phyloP scores from a whole-genome alignment of 2,888 invertebrate genomes.

The Tortricodes alternella region DNA sequence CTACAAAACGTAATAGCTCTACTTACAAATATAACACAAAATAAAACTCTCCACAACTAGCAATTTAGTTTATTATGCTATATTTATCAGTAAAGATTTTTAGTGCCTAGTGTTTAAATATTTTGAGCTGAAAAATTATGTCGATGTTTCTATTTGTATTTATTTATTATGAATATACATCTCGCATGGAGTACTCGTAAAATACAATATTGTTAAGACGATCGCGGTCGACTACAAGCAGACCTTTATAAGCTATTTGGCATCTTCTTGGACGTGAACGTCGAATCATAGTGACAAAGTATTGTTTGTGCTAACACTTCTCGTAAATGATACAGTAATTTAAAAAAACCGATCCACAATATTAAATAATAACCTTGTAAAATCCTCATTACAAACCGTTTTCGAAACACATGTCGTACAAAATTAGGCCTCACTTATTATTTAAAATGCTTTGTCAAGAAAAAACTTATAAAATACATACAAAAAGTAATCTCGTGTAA shows the following conservation, averaged over 20 bases:
- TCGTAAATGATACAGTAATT: constrained; percentile 8
- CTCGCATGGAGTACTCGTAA: constrained; percentile 45
- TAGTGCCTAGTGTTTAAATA: constrained; percentile 47
- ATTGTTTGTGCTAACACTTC: constrained; percentile 53
- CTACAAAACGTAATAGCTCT: constrained; percentile 55
- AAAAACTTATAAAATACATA: constrained; percentile 64
- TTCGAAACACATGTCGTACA: constrained; percentile 54
- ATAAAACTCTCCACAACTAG: constrained; percentile 41
- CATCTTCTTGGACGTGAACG: constrained; percentile 77
- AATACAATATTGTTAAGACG: constrained; percentile 48
- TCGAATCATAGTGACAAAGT: constrained; percentile 56
- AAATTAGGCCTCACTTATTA: constrained; percentile 76
- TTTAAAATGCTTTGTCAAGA: constrained; percentile 78
- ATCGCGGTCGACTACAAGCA: constrained; percentile 50
- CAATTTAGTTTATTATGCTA: constrained; percentile 49
- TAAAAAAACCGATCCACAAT: constrained; percentile 37
- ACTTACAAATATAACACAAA: constrained; percentile 58
- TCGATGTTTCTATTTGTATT: constrained; percentile 39
- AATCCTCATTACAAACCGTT: constrained; percentile 49
- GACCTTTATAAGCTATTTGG: constrained; percentile 75
- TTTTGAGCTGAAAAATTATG: constrained; percentile 55
- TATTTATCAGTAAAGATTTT: constrained; percentile 60
- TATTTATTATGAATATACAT: constrained; percentile 44
- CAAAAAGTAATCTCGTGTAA: constrained; percentile 53
- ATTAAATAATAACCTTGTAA: constrained; percentile 49